Conservation (phyloP, 2,888 invertebrate species). For the Limnephilus lunatus region DNA sequence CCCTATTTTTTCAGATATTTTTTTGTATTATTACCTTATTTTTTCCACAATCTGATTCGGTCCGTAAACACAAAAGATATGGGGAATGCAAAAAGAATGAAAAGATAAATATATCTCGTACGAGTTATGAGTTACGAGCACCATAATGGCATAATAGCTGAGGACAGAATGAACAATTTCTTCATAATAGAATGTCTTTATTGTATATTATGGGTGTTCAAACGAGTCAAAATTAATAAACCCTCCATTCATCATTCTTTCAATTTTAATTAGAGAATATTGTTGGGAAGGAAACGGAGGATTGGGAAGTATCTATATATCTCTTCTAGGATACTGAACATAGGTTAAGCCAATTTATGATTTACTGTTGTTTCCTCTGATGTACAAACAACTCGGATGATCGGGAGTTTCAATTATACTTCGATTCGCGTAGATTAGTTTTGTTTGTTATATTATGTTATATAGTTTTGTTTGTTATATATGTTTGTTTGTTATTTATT, state of each 20-base stretch:
- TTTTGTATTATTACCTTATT: neutral
- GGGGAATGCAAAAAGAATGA: neutral
- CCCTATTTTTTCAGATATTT: neutral
- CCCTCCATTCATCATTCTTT: neutral
- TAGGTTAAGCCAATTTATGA: too few species aligned
- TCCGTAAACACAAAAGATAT: neutral
- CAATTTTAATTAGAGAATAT: too few species aligned
- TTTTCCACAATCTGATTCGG: neutral
- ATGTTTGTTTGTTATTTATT: too few species aligned
- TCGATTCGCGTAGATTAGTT: too few species aligned
- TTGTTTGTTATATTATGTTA: too few species aligned
- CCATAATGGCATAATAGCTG: neutral
- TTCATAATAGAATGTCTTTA: neutral
- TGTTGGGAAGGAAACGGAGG: too few species aligned
- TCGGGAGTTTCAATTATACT: too few species aligned
- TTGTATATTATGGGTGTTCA: neutral
- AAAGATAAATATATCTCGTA: neutral
- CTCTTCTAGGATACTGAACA: too few species aligned
- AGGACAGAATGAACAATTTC: neutral
- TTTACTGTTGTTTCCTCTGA: too few species aligned
- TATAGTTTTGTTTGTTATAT: too few species aligned
- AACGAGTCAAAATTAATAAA: neutral
- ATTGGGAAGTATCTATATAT: too few species aligned
- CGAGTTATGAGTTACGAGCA: neutral
- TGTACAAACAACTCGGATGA: too few species aligned